A percentile compares a stretch with the other conserved stretches of the same genome.
Evolutionary conservation across 2,888 invertebrate genomes (phyloP).

Genomic region (Dendrolimus pini): DNA sequence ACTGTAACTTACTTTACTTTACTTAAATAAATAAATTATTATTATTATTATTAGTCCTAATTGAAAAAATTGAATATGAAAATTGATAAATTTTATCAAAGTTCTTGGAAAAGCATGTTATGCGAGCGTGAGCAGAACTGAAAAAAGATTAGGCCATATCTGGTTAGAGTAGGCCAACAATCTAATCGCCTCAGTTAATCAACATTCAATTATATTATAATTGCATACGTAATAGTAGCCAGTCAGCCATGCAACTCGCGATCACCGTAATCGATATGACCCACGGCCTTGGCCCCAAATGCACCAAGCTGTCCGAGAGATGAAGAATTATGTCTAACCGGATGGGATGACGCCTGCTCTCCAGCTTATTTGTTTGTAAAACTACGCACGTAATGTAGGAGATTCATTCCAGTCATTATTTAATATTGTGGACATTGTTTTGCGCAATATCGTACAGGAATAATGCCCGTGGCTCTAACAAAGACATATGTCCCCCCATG

Average conservation of each 20-base stretch:
- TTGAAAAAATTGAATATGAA: too few species aligned
- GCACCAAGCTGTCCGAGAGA: conserved; percentile 42
- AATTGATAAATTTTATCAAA: too few species aligned
- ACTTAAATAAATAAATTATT: too few species aligned
- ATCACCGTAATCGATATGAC: conserved; percentile 57
- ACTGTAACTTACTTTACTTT: too few species aligned
- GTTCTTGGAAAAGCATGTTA: too few species aligned
- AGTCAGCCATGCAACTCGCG: conserved; percentile 45
- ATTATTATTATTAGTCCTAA: too few species aligned
- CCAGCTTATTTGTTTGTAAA: conserved; percentile 36
- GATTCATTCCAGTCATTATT: conserved; percentile 20
- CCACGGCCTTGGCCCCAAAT: conserved; percentile 61
- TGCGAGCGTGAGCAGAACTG: too few species aligned
- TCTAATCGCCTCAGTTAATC: neutral
- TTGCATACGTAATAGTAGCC: neutral
- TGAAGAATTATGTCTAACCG: conserved; percentile 52
- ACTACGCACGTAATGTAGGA: conserved; percentile 34
- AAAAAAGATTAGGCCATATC: too few species aligned
- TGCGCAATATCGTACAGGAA: neutral
- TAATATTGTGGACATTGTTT: neutral
- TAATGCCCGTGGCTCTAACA: neutral
- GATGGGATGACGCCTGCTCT: conserved; percentile 29
- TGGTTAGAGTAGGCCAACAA: too few species aligned
- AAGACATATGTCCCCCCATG: too few species aligned
- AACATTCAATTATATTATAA: conserved; percentile 13